A percentile compares a stretch with the other conserved stretches of the same genome.
These are phyloP conservation scores for Encarsia formosa DNA, from an alignment of 2,888 invertebrate genomes.

Conservation along the genomic window DNA sequence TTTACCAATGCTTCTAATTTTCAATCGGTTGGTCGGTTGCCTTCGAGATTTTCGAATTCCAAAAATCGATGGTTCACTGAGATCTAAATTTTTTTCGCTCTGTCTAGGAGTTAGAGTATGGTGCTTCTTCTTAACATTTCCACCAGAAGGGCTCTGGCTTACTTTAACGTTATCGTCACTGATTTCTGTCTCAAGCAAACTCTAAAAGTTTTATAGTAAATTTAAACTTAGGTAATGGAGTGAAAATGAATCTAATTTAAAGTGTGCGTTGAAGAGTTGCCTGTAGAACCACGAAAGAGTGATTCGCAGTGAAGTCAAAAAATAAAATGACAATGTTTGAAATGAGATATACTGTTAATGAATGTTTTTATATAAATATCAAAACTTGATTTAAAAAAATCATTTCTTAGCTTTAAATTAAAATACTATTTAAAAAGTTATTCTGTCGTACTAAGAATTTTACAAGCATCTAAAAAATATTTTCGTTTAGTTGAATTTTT, in stretches of 20 bases:
- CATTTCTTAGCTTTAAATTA: no score
- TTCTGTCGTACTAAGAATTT: no score
- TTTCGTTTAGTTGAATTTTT: no score
- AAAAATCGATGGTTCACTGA: slow-evolving; percentile 50
- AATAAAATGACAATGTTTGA: no score
- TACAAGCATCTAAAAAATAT: no score
- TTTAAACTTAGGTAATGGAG: background rate
- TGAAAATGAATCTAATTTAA: background rate
- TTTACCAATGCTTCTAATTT: slow-evolving; percentile 70
- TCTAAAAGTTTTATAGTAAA: slow-evolving; percentile 54
- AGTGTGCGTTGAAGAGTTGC: slow-evolving; percentile 13
- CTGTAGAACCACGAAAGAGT: slow-evolving; percentile 2
- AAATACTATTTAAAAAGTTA: no score
- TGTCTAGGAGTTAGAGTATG: slow-evolving; percentile 79
- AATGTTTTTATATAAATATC: no score
- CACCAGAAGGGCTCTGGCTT: slow-evolving; percentile 71
- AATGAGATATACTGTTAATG: no score
- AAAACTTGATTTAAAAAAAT: no score
- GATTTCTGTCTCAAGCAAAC: slow-evolving; percentile 74
- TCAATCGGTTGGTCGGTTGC: slow-evolving; percentile 57
- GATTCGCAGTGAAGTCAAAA: no score
- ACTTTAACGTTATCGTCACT: slow-evolving; percentile 68
- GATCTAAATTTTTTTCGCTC: slow-evolving; percentile 71
- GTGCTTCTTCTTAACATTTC: slow-evolving; percentile 67
- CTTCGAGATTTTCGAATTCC: slow-evolving; percentile 48